These are phyloP conservation scores for Macrostomum cliftonense DNA, from an alignment of 2,888 invertebrate genomes.

Conservation along the genomic window DNA sequence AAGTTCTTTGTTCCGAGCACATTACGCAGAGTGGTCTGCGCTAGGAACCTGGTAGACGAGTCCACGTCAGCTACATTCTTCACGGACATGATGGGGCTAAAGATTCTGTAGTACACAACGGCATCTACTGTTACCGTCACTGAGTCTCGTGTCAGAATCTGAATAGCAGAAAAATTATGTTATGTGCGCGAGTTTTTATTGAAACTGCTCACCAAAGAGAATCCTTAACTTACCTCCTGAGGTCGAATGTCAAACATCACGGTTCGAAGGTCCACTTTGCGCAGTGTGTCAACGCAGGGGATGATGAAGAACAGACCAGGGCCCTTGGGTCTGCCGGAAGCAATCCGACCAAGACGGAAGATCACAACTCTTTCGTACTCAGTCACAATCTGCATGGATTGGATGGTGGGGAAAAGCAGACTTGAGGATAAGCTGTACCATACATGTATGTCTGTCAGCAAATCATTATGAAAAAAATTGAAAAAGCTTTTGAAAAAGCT, in stretches of 20 bases:
- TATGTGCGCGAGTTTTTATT: too few species aligned
- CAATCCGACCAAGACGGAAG: constrained; percentile 63
- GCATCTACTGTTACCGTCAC: constrained; percentile 26
- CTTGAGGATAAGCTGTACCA: too few species aligned
- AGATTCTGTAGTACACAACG: constrained; percentile 16
- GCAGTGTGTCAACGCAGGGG: constrained; percentile 46
- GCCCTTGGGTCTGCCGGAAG: constrained; percentile 64
- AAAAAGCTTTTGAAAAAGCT: too few species aligned
- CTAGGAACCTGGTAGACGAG: constrained; percentile 12
- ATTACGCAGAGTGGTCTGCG: constrained; percentile 14
- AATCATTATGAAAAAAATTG: too few species aligned
- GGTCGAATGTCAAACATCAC: constrained; percentile 13
- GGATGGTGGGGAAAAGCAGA: too few species aligned
- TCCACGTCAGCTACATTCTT: constrained; percentile 14
- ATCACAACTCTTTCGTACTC: constrained; percentile 81
- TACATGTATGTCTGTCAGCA: too few species aligned
- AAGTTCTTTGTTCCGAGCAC: constrained; percentile 18
- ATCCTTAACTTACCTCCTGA: constrained; percentile 13
- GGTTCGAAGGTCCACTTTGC: constrained; percentile 13
- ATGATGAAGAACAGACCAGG: constrained; percentile 60
- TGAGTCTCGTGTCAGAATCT: constrained; percentile 28
- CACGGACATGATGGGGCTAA: constrained; percentile 13
- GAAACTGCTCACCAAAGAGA: too few species aligned
- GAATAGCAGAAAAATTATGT: too few species aligned
- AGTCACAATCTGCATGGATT: constrained; percentile 52